Conservation (phyloP, 2,888 invertebrate species). For the Agrilus biguttatus region DNA sequence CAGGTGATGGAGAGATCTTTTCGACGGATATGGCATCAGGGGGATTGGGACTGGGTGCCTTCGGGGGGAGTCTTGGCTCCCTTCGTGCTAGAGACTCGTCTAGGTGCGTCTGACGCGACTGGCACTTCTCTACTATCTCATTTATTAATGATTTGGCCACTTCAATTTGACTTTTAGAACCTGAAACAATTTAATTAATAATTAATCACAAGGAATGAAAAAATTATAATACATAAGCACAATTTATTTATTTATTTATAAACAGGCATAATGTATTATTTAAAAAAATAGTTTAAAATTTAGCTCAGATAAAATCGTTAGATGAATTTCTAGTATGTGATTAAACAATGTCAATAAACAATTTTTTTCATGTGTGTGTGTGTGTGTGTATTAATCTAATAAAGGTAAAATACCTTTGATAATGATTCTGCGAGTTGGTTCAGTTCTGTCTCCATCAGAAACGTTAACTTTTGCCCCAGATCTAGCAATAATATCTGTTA, state of each 20-base stretch:
- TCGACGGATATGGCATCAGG: constrained; percentile 21
- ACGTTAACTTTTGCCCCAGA: constrained; percentile 61
- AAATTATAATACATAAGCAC: no score
- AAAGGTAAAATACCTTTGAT: constrained; percentile 19
- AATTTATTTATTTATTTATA: no score
- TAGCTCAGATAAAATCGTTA: no score
- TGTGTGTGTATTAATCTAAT: no score
- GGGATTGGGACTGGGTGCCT: constrained; percentile 10
- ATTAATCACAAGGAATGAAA: no score
- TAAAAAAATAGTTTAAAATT: no score
- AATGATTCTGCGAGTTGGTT: constrained; percentile 17
- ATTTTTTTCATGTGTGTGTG: no score
- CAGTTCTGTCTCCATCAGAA: constrained; percentile 16
- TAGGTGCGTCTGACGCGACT: constrained; percentile 28
- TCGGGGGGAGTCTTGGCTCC: constrained; percentile 34
- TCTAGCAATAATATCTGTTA: constrained; percentile 52
- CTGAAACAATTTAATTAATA: constrained; percentile 24
- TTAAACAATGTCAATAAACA: no score
- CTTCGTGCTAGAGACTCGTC: constrained; percentile 34
- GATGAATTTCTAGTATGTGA: no score
- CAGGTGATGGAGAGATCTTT: constrained; percentile 22
- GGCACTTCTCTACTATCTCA: constrained; percentile 46
- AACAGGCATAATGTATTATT: no score
- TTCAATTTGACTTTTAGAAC: constrained; percentile 61
- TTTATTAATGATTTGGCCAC: constrained; percentile 58